Conservation (phyloP, 2,888 invertebrate species). For the Platycheirus albimanus region DNA sequence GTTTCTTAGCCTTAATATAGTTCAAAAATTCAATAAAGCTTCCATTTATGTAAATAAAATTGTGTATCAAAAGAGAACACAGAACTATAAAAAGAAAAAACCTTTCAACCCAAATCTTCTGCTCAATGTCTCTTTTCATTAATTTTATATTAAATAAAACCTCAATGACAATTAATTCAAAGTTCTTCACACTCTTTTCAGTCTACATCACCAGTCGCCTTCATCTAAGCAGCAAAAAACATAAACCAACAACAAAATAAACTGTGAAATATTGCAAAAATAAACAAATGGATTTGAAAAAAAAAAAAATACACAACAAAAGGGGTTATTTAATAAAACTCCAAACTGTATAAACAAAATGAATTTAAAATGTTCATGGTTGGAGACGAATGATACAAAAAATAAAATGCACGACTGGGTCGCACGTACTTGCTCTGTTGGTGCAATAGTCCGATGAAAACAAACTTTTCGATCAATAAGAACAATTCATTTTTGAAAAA, state of each 20-base stretch:
- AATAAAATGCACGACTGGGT: too few relatives aligned
- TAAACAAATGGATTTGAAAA: neutral
- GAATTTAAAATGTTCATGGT: neutral
- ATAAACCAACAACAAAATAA: neutral
- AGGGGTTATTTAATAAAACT: conserved; percentile 10
- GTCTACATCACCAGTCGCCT: neutral
- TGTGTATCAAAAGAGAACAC: too few relatives aligned
- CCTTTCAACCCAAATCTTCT: neutral
- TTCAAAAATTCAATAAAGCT: too few relatives aligned
- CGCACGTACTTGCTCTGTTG: too few relatives aligned
- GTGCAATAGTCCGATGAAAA: too few relatives aligned
- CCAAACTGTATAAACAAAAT: conserved; percentile 23
- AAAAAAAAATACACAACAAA: conserved; percentile 1
- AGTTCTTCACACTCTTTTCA: neutral
- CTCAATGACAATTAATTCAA: conserved; percentile 12
- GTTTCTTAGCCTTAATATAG: too few relatives aligned
- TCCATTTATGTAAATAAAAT: too few relatives aligned
- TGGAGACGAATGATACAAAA: neutral
- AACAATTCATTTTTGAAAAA: too few relatives aligned
- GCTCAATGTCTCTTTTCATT: conserved; percentile 10
- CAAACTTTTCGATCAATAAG: too few relatives aligned
- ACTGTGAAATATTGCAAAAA: conserved; percentile 17
- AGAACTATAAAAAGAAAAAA: too few relatives aligned
- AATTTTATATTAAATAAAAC: neutral
- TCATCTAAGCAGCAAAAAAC: neutral